Percentiles rank a stretch among this genome's conserved stretches.
Conservation (phyloP, 2,797 vertebrate genomes). For the Microcaecilia unicolor region DNA sequence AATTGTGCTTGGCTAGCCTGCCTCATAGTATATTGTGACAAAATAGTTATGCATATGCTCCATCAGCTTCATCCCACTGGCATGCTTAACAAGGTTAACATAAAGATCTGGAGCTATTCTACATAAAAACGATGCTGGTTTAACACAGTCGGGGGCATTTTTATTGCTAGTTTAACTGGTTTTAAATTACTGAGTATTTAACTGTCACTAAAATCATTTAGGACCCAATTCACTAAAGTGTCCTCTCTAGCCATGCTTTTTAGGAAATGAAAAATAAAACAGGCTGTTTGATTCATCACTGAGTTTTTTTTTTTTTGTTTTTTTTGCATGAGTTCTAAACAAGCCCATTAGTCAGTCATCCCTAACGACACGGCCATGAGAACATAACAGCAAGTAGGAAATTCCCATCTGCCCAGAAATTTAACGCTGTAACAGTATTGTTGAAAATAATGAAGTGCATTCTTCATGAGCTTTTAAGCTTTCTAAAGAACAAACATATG, state of each 20-base stretch:
- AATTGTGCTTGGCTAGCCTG: slow-evolving; percentile 14
- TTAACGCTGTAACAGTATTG: too few relatives aligned
- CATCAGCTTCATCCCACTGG: slow-evolving; percentile 8
- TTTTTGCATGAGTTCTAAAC: too few relatives aligned
- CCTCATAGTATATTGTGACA: slow-evolving; percentile 2
- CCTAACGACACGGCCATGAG: too few relatives aligned
- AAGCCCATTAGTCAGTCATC: too few relatives aligned
- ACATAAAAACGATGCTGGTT: slow-evolving; percentile 24
- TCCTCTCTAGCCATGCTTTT: slow-evolving; percentile 33
- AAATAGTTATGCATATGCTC: slow-evolving; percentile 6
- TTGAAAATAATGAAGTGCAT: too few relatives aligned
- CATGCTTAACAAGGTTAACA: slow-evolving; percentile 13
- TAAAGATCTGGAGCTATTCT: slow-evolving; percentile 26
- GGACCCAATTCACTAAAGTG: slow-evolving; percentile 30
- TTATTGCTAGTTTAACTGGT: slow-evolving; percentile 42
- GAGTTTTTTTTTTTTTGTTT: too few relatives aligned
- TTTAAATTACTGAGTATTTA: slow-evolving; percentile 45
- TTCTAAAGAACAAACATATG: too few relatives aligned
- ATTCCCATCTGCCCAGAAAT: too few relatives aligned
- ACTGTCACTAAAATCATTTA: slow-evolving; percentile 35
- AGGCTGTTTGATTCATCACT: not conserved
- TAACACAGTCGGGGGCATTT: slow-evolving; percentile 20
- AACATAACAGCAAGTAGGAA: too few relatives aligned
- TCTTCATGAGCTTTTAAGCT: too few relatives aligned
- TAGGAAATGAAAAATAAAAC: not conserved